A percentile compares a stretch with the other conserved stretches of the same genome.
Evolutionary conservation across 2,113 vertebrate genomes (phyloP).

Genomic region (Carlito syrichta): DNA sequence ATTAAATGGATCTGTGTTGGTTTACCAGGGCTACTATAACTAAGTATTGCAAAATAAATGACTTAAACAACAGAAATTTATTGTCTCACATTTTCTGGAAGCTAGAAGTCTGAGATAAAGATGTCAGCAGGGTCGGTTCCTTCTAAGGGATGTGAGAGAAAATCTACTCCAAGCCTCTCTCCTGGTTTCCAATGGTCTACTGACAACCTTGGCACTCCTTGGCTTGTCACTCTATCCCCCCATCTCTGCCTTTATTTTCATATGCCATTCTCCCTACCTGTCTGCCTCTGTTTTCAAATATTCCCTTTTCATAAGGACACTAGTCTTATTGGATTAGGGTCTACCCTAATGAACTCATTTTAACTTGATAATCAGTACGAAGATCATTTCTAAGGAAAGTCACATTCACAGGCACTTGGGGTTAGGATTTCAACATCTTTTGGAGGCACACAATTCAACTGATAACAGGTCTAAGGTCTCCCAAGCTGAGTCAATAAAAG

Average conservation of each 20-base stretch:
- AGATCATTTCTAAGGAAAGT: neutral
- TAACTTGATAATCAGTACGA: neutral
- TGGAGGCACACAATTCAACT: neutral
- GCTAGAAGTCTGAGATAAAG: neutral
- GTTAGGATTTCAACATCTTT: neutral
- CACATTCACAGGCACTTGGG: neutral
- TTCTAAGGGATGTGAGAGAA: neutral
- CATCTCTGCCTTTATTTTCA: neutral
- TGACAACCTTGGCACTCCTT: neutral
- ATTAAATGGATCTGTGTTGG: neutral
- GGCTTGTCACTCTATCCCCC: neutral
- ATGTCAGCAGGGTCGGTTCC: neutral
- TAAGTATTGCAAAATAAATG: neutral
- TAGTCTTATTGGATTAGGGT: neutral
- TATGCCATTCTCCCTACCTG: neutral
- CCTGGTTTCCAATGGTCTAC: neutral
- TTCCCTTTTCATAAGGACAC: neutral
- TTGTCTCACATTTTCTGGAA: neutral
- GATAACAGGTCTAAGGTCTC: neutral
- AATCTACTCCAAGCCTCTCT: neutral
- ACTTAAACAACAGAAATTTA: neutral
- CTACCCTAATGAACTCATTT: neutral
- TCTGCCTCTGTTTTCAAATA: neutral
- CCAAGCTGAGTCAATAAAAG: neutral
- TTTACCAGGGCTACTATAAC: neutral